A percentile compares a stretch with the other conserved stretches of the same genome.
Evolutionary conservation across 2,113 vertebrate species (phyloP).

Genomic region (Platanista minor): DNA sequence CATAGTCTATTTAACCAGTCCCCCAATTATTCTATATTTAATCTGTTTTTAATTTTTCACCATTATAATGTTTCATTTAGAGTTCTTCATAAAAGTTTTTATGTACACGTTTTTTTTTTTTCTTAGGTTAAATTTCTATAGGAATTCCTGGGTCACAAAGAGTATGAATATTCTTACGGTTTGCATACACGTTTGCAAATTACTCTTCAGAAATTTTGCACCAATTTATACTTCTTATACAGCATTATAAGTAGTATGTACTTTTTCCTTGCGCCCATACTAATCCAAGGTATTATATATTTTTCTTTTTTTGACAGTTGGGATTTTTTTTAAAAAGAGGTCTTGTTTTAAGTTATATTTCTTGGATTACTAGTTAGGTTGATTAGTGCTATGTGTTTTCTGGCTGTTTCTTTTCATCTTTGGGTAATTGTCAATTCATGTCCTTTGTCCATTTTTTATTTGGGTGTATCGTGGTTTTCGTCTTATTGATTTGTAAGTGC

Average conservation of each 20-base stretch:
- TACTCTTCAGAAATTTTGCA: background rate
- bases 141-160: background rate
- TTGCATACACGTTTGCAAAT: background rate
- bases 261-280: background rate
- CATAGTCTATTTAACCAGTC: background rate
- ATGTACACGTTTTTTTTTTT: background rate
- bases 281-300: background rate
- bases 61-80: background rate
- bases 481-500: background rate
- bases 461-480: background rate
- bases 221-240: background rate
- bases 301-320: constrained; percentile 9
- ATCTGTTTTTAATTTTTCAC: background rate
- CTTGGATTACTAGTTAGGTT: background rate
- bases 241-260: background rate
- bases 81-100: background rate
- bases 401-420: background rate
- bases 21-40: background rate
- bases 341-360: background rate
- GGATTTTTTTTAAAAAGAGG: no score
- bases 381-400: background rate
- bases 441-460: background rate
- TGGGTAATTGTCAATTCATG: background rate
- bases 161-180: background rate
- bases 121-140: background rate